Evolutionary conservation across 2,113 vertebrate genomes (phyloP), one percentile per base, ranked within the genome.

Genomic region (Emydura subglobosa): DNA sequence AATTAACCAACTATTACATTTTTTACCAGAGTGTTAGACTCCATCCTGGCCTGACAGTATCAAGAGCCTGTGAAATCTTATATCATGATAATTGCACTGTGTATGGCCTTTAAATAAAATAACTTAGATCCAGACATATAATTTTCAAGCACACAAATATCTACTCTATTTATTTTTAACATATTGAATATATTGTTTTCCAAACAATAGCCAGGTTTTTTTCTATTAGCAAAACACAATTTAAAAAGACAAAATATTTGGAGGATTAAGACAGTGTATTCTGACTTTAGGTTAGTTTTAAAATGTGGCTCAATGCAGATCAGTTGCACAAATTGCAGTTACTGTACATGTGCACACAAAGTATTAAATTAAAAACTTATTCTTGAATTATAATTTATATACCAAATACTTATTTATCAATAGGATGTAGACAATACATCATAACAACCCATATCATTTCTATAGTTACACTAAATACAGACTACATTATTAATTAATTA

Each of bases 91-190:
- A 7, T 89, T 91, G 47, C 54, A 94, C 50, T 79, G 1, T 27
- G 7, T 94, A 86, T 94, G 50, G 11, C 76, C 50, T 84, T 12
- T 81, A 79, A 92, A 85, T 82, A 55, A 53, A 93, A 50, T n/a
- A 5, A 0, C 0, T 85, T 94, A 27, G 34, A 91, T 88, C 21
- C 87, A 88, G 50, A 7, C 39, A 34, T 79, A 50, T 65, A 90
- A 79, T 96, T 95, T 92, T 65, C 65, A 94, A 85, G n/a, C n/a
- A 93, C 47, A 47, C 44, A 88, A 91, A 86, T 83, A 83, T 22
- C 90, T 44, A 74, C 34, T 19, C 21, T 74, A 24, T 39, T 24
- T 76, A 42, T 42, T 74, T 74, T 42, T 74, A 42, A 74, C 39
- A 86, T 91, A 96, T 91, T 81, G 90, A 92, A 65, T 94, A 42